These are phyloP conservation scores for Elachura formosa DNA, from an alignment of 2,113 vertebrate species.

Conservation along the genomic window DNA sequence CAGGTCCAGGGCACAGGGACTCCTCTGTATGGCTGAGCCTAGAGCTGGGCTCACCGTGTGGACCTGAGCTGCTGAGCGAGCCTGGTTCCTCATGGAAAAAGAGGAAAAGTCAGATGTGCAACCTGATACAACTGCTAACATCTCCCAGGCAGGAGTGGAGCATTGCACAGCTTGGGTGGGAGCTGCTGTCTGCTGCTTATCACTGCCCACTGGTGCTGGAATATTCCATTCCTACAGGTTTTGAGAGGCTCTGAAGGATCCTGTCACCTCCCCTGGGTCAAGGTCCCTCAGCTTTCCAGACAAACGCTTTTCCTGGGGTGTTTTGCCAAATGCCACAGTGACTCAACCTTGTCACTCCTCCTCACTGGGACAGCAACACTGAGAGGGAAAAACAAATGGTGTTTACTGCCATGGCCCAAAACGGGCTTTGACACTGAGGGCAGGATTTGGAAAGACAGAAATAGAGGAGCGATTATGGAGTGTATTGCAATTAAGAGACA, in stretches of 20 bases:
- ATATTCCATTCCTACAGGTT: not conserved
- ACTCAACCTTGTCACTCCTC: slow-evolving; percentile 12
- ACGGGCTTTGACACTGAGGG: not conserved
- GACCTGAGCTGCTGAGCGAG: not conserved
- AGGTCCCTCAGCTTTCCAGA: not conserved
- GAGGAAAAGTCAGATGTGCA: not conserved
- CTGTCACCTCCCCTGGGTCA: not conserved
- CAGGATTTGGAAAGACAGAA: not conserved
- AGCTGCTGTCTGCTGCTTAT: not conserved
- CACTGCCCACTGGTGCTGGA: not conserved
- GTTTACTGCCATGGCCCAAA: slow-evolving; percentile 2
- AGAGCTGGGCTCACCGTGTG: not conserved
- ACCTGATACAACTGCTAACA: not conserved
- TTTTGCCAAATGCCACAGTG: not conserved
- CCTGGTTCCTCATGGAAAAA: not conserved
- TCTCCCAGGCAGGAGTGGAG: not conserved
- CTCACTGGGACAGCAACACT: not conserved
- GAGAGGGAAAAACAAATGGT: not conserved
- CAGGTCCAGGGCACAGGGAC: not conserved
- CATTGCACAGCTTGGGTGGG: not conserved
- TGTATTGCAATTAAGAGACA: not conserved
- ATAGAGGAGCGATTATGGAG: not conserved
- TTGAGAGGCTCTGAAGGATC: not conserved
- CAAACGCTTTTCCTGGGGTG: not conserved
- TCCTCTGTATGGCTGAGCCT: not conserved